Percentiles rank a stretch among this genome's conserved stretches.
Evolutionary conservation across 2,113 vertebrate genomes (phyloP).

Genomic region (Hippopotamus amphibius): DNA sequence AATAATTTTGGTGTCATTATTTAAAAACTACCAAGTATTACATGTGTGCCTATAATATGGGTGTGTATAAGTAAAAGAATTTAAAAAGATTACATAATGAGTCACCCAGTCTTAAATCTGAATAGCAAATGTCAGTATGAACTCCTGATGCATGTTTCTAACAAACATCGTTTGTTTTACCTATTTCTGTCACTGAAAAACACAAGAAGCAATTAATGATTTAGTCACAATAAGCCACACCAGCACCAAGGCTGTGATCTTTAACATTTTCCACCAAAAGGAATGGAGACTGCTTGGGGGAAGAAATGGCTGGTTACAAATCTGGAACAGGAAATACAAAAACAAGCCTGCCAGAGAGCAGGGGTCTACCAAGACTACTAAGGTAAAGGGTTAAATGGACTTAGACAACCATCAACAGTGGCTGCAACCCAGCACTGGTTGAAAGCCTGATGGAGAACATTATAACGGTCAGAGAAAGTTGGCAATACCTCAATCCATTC

Average conservation of each 20-base stretch:
- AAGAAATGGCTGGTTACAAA: background rate
- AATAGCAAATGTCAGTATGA: background rate
- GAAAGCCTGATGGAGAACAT: background rate
- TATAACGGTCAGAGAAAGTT: background rate
- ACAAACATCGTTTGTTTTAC: background rate
- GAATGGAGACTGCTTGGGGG: background rate
- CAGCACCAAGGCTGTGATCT: background rate
- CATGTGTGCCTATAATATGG: background rate
- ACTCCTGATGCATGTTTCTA: background rate
- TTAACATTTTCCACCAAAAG: background rate
- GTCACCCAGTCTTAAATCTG: background rate
- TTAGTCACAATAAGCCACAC: background rate
- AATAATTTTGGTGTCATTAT: background rate
- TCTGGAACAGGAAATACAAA: background rate
- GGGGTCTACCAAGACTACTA: background rate
- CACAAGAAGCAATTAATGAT: background rate
- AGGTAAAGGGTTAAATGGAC: background rate
- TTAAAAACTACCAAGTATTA: too few species aligned
- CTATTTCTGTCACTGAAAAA: background rate
- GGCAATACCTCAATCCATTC: background rate
- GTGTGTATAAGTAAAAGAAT: background rate
- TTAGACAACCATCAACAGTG: background rate
- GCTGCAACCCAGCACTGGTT: too few species aligned
- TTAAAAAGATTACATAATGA: background rate
- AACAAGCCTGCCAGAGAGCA: background rate